Evolutionary conservation across 1,140 invertebrate species (phyloP), one percentile per base, ranked within the genome.

Genomic region (Paraescarpia echinospica): DNA sequence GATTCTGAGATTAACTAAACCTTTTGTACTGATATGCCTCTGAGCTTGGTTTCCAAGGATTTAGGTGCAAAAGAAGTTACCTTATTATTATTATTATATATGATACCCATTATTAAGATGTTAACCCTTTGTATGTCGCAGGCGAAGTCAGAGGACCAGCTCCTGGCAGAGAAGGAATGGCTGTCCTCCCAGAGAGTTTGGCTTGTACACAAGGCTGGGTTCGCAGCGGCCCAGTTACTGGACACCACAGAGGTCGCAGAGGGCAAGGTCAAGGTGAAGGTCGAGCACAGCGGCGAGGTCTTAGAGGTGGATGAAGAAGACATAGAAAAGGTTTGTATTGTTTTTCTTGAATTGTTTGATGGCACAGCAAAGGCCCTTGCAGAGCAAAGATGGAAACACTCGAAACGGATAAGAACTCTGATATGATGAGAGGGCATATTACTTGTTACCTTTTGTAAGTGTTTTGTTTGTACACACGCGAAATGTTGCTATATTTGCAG

Each of bases 261-360:
- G 34, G 97, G 97, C 34, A 97, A 98, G 94, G 96, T 98, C 12
- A 97, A 96, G 90, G 97, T 99, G 14, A 97, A 97, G n/a, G 96
- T 99, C 33, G 97, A 98, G 92, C 98, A 97, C 93, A 98, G 97
- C 1, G 98, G 95, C 2, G 95, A 98, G 94, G 96, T 98, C 33
- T 95, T 99, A 34, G 97, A 97, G 88, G 98, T 99, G 12, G 98
- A 99, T 95, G 98, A 99, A 96, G 98, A 99, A 96, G 98, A 99
- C 94, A 97, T 99, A 91, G 98, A 99, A 95, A 99, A 98, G 95
- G 96, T 96, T 93, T 93, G 92, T 77, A 31, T 18, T 51, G 22
- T 77, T 77, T 77, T 2, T 77, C 1, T n/a, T n/a, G n/a, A 77
- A 18, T 77, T 77, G 59, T 77, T 77, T 27, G 27, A 22, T 77